phyloP scores from a whole-genome alignment of 2,888 invertebrate genomes.

The Erebia aethiops region DNA sequence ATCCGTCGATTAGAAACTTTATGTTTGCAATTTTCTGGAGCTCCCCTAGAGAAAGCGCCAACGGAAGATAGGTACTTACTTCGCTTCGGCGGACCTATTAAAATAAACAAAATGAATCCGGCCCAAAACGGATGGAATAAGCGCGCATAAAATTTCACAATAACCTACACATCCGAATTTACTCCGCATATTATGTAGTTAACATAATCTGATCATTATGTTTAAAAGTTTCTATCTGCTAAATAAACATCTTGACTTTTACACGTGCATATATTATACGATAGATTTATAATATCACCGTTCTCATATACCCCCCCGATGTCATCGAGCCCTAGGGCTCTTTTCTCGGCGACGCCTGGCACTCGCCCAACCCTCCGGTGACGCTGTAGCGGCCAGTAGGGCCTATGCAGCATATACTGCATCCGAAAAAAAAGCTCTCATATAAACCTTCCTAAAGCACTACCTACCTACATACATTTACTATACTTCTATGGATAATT shows the following conservation, averaged over 20 bases:
- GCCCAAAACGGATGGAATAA: conserved; percentile 31
- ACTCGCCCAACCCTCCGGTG: too few relatives aligned
- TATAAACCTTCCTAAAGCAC: neutral
- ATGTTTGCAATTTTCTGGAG: conserved; percentile 79
- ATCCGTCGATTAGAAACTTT: conserved; percentile 83
- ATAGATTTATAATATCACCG: too few relatives aligned
- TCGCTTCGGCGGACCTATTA: conserved; percentile 19
- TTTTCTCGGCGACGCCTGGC: too few relatives aligned
- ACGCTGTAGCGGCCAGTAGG: too few relatives aligned
- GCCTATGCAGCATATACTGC: too few relatives aligned
- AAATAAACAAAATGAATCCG: conserved; percentile 23
- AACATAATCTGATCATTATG: neutral
- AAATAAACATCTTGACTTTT: too few relatives aligned
- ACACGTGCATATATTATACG: too few relatives aligned
- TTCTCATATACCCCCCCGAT: too few relatives aligned
- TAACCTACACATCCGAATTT: conserved; percentile 50
- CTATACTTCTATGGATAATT: too few relatives aligned
- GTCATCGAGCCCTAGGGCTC: too few relatives aligned
- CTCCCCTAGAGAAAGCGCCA: conserved; percentile 55
- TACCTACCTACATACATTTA: too few relatives aligned
- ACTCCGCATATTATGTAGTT: neutral
- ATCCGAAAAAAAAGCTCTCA: too few relatives aligned
- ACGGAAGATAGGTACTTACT: conserved; percentile 20
- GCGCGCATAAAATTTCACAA: neutral
- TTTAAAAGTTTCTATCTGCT: neutral